Percentiles rank a stretch among this genome's conserved stretches.
phyloP scores from a whole-genome alignment of 2,888 invertebrate species.

The Synanthedon formicaeformis region DNA sequence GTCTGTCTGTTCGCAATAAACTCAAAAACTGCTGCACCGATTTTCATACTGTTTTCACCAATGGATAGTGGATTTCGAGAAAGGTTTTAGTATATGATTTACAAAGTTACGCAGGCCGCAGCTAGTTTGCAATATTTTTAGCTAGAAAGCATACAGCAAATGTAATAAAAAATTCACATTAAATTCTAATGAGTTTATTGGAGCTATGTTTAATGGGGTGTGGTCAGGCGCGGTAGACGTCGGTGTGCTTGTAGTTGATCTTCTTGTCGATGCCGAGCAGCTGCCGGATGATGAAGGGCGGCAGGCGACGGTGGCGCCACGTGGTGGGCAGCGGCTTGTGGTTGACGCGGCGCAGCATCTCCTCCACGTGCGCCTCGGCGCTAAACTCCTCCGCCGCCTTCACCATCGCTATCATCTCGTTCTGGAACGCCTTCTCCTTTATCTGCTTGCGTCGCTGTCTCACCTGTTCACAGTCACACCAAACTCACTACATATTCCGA shows the following conservation, averaged over 20 bases:
- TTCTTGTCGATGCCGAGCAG: slow-evolving; percentile 73
- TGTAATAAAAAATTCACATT: too few species aligned
- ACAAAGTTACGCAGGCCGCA: too few species aligned
- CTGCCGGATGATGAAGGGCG: slow-evolving; percentile 76
- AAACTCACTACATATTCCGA: too few species aligned
- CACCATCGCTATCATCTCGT: slow-evolving; percentile 75
- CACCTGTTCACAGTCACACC: slow-evolving; percentile 39
- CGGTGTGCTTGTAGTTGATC: slow-evolving; percentile 60
- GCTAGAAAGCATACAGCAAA: too few species aligned
- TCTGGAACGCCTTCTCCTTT: slow-evolving; percentile 85
- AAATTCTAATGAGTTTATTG: too few species aligned
- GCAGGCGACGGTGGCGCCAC: slow-evolving; percentile 74
- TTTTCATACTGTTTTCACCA: too few species aligned
- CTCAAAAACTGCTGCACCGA: too few species aligned
- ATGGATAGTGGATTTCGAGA: too few species aligned
- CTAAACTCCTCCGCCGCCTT: slow-evolving; percentile 81
- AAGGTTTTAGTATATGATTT: too few species aligned
- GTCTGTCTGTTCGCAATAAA: too few species aligned
- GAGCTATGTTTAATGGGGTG: too few species aligned
- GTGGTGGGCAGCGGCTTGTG: slow-evolving; percentile 69
- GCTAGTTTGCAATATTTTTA: too few species aligned
- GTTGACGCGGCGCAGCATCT: slow-evolving; percentile 73
- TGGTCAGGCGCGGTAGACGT: slow-evolving; percentile 49
- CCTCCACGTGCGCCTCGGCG: slow-evolving; percentile 77
- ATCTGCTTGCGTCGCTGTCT: slow-evolving; percentile 76